Percentiles rank a stretch among this genome's conserved stretches.
Evolutionary conservation across 2,888 invertebrate species (phyloP).

Genomic region (Leptarthrus brevirostris): DNA sequence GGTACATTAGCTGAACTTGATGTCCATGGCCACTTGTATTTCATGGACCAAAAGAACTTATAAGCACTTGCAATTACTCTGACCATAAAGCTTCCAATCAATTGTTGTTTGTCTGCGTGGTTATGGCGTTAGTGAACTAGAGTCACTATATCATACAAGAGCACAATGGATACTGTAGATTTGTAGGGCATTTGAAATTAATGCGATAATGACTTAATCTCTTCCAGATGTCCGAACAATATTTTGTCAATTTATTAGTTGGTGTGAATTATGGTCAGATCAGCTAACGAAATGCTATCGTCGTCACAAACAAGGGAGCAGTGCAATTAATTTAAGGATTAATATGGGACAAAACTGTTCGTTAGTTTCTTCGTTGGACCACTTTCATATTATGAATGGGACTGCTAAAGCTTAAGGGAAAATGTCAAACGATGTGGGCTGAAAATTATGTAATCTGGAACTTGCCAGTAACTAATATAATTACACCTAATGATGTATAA

Average conservation of each 20-base stretch:
- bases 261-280: constrained; percentile 12
- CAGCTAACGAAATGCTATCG: not conserved
- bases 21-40: not conserved
- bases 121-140: not conserved
- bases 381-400: no score
- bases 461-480: no score
- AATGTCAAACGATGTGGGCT: no score
- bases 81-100: constrained; percentile 11
- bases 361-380: no score
- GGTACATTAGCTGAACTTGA: constrained; percentile 9
- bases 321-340: not conserved
- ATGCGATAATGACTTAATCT: constrained; percentile 27
- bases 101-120: constrained; percentile 7
- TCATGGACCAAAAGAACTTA: not conserved
- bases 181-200: constrained; percentile 3
- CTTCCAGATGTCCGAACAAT: constrained; percentile 28
- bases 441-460: no score
- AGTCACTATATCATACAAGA: constrained; percentile 6
- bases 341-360: not conserved
- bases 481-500: no score
- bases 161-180: not conserved
- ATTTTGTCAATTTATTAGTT: constrained; percentile 14
- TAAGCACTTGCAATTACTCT: not conserved
- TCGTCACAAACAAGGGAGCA: constrained; percentile 3
- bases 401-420: no score